Conservation (phyloP, 2,888 invertebrate species). For the Orchestes rusci region DNA sequence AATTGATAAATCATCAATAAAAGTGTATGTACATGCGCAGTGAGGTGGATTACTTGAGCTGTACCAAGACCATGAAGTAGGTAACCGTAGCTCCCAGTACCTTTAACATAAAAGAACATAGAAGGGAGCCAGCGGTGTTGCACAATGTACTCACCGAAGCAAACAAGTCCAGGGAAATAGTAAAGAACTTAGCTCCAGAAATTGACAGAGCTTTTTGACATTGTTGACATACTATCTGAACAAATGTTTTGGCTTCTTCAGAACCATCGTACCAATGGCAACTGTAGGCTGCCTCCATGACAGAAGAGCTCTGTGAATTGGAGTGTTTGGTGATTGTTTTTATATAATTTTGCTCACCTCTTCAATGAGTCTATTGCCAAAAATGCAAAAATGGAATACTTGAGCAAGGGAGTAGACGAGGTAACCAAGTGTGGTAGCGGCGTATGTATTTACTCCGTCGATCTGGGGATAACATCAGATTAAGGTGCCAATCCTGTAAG, state of each 20-base stretch:
- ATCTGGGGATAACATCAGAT: constrained; percentile 49
- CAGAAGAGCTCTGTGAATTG: constrained; percentile 72
- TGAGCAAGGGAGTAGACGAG: constrained; percentile 73
- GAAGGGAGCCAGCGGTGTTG: constrained; percentile 1
- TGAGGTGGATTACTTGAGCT: constrained; percentile 77
- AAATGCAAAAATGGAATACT: constrained; percentile 82
- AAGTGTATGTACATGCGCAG: too few species aligned
- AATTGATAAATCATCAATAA: too few species aligned
- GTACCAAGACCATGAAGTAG: constrained; percentile 88
- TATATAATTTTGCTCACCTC: constrained; percentile 52
- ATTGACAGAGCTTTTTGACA: constrained; percentile 86
- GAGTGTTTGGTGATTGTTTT: background rate
- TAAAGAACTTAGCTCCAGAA: constrained; percentile 85
- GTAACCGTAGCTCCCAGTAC: constrained; percentile 83
- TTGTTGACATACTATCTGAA: constrained; percentile 85
- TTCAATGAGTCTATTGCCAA: constrained; percentile 79
- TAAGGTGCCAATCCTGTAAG: too few species aligned
- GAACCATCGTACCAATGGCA: constrained; percentile 89
- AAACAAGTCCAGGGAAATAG: constrained; percentile 78
- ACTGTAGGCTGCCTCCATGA: constrained; percentile 87
- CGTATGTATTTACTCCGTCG: constrained; percentile 67
- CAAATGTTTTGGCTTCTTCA: constrained; percentile 84
- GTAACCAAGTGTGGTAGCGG: constrained; percentile 72
- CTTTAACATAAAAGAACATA: constrained; percentile 42
- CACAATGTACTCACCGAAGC: constrained; percentile 62